These are phyloP conservation scores for Varanus salvator DNA, from an alignment of 2,113 vertebrate genomes.

Conservation along the genomic window DNA sequence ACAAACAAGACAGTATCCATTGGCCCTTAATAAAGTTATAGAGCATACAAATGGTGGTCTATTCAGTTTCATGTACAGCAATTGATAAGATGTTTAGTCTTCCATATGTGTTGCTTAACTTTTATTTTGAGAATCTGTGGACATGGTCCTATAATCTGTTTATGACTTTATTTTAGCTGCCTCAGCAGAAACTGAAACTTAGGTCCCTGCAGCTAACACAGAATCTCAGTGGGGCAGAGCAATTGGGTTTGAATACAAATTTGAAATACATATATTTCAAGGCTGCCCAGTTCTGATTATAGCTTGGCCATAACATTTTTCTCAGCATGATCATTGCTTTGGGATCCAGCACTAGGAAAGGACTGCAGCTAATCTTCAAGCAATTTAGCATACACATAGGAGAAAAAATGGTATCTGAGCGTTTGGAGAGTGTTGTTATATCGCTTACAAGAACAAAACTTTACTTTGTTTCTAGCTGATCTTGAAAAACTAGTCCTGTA, in stretches of 20 bases:
- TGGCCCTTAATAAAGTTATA: neutral
- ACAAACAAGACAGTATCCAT: neutral
- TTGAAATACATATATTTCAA: neutral
- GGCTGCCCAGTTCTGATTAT: slow-evolving; percentile 12
- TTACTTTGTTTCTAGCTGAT: slow-evolving; percentile 7
- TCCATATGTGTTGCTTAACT: neutral
- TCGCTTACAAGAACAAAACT: neutral
- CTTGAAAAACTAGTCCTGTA: neutral
- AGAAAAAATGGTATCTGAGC: neutral
- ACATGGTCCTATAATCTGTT: slow-evolving; percentile 5
- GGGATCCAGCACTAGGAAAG: neutral
- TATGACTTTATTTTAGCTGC: slow-evolving; percentile 10
- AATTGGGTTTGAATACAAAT: slow-evolving; percentile 16
- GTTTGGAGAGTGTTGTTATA: neutral
- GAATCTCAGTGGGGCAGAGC: neutral
- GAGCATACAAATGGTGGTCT: neutral
- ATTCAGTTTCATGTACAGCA: neutral
- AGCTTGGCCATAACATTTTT: neutral
- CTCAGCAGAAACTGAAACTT: neutral
- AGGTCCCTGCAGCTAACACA: neutral
- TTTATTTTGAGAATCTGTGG: neutral
- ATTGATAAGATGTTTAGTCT: neutral
- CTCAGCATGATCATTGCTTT: neutral
- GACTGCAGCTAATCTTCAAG: neutral
- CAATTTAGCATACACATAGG: neutral